Evolutionary conservation across 2,113 vertebrate genomes (phyloP).

Genomic region (Coptodon bakossiorum): DNA sequence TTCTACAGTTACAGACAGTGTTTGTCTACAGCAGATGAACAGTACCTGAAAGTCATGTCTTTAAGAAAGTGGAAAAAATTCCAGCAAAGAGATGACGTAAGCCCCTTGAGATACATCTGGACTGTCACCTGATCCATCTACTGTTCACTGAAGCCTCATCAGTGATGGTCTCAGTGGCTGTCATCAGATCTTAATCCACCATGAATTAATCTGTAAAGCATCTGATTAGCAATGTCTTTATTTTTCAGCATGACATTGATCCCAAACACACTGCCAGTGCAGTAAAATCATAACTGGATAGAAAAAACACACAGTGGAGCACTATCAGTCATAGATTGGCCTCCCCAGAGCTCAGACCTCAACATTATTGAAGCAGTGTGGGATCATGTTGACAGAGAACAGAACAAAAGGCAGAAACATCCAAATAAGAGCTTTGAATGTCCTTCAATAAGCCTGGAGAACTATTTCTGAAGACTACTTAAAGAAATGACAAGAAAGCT

Average conservation of each 20-base stretch:
- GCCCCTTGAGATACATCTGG: not conserved
- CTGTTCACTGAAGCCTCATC: not conserved
- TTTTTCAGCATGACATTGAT: not conserved
- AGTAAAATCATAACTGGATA: not conserved
- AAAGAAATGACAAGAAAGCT: fast-evolving
- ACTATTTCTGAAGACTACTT: not conserved
- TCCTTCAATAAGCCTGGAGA: not conserved
- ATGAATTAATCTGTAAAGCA: not conserved
- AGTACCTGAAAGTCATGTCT: not conserved
- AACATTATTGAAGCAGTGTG: not conserved
- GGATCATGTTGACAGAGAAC: not conserved
- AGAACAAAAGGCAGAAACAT: not conserved
- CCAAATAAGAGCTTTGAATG: not conserved
- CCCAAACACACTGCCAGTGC: not conserved
- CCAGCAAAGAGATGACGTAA: not conserved
- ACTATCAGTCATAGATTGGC: not conserved
- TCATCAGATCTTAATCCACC: not conserved
- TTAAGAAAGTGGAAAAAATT: not conserved
- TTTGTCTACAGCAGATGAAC: not conserved
- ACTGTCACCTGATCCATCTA: not conserved
- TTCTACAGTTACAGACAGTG: not conserved
- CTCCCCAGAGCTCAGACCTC: not conserved
- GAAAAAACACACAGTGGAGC: not conserved
- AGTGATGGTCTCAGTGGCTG: not conserved
- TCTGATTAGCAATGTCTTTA: not conserved